Evolutionary conservation across 2,888 invertebrate genomes (phyloP).

Genomic region (Caenorhabditis sp.): DNA sequence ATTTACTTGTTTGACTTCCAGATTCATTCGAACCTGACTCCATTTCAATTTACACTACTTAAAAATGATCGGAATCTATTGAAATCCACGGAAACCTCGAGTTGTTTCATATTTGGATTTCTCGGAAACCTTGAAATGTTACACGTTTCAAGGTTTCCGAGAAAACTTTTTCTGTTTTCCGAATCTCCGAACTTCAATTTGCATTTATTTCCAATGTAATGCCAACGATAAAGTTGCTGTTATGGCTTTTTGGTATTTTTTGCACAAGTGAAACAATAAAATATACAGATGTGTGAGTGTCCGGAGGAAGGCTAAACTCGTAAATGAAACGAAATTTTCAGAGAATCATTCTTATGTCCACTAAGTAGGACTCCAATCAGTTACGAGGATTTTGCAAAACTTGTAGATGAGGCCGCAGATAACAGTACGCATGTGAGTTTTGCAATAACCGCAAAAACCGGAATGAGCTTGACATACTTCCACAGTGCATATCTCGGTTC

Average conservation of each 20-base stretch:
- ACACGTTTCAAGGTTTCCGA: neutral
- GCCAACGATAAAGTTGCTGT: slow-evolving; percentile 13
- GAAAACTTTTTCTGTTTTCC: no score
- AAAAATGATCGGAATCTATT: neutral
- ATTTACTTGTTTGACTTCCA: slow-evolving; percentile 5
- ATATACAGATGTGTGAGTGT: slow-evolving; percentile 30
- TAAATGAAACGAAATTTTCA: neutral
- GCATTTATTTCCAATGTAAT: slow-evolving; percentile 24
- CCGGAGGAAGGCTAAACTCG: neutral
- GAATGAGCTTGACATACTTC: no score
- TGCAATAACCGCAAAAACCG: no score
- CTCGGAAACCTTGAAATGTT: neutral
- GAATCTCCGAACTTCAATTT: slow-evolving; percentile 13
- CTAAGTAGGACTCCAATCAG: slow-evolving; percentile 10
- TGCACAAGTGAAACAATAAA: slow-evolving; percentile 50
- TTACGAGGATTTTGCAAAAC: neutral
- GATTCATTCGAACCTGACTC: slow-evolving; percentile 12
- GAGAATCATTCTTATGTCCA: slow-evolving; percentile 27
- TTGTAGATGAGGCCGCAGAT: neutral
- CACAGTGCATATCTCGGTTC: no score
- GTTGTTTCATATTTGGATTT: no score
- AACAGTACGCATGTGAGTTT: slow-evolving; percentile 20
- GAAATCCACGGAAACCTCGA: neutral
- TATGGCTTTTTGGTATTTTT: slow-evolving; percentile 40
- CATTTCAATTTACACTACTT: neutral